These are phyloP conservation scores for Philaethria dido DNA, from an alignment of 2,888 invertebrate species.

Conservation along the genomic window DNA sequence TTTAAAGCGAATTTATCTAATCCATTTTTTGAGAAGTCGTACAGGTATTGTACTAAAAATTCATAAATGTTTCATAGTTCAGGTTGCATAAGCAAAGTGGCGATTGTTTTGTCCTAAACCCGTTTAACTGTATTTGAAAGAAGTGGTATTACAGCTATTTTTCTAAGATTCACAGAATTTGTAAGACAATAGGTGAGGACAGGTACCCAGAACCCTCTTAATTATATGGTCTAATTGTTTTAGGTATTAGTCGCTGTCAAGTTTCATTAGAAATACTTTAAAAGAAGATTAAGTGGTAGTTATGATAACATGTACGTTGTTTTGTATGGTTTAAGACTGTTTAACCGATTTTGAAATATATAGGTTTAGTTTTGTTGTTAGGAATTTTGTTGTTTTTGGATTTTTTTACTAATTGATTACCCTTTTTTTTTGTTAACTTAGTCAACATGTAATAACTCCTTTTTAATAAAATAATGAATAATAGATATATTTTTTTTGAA, in stretches of 20 bases:
- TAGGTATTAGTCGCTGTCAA: slow-evolving; percentile 14
- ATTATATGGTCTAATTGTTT: slow-evolving; percentile 15
- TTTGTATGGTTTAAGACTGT: background rate
- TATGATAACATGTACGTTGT: slow-evolving; percentile 17
- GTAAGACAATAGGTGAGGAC: slow-evolving; percentile 12
- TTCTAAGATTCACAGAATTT: slow-evolving; percentile 23
- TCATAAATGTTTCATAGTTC: slow-evolving; percentile 15
- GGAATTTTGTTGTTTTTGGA: too few relatives aligned
- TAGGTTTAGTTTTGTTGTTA: background rate
- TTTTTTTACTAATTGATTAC: too few relatives aligned
- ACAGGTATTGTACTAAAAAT: slow-evolving; percentile 2
- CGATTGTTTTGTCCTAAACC: slow-evolving; percentile 7
- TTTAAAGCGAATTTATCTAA: background rate
- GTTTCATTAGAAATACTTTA: slow-evolving; percentile 26
- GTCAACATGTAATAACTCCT: too few relatives aligned
- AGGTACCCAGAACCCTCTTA: slow-evolving; percentile 20
- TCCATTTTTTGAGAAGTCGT: background rate
- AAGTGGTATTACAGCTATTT: background rate
- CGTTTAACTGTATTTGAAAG: slow-evolving; percentile 15
- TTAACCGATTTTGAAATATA: background rate
- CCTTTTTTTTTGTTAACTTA: too few relatives aligned
- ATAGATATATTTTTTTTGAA: too few relatives aligned
- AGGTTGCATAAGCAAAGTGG: slow-evolving; percentile 12
- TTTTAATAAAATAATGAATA: too few relatives aligned
- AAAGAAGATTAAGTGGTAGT: slow-evolving; percentile 11